Conservation (phyloP, 2,888 invertebrate genomes). For the Oeneis ivallda region DNA sequence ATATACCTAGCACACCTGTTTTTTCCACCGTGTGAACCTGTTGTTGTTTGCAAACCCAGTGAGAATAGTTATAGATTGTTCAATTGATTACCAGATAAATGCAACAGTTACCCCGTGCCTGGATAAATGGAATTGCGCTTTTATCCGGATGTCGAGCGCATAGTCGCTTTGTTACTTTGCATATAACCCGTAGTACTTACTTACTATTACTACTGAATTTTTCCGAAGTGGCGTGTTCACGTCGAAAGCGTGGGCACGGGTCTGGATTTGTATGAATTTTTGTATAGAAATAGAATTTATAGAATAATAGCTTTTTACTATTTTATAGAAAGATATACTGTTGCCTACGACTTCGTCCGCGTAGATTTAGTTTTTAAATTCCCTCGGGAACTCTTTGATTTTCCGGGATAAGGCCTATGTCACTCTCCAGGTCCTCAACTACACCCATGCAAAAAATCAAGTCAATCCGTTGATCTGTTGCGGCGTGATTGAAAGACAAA, state of each 20-base stretch:
- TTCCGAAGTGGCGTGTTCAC: neutral
- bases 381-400: too few relatives aligned
- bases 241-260: neutral
- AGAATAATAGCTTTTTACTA: too few relatives aligned
- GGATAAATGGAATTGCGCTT: neutral
- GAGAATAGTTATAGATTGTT: conserved; percentile 2
- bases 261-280: too few relatives aligned
- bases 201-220: neutral
- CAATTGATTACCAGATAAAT: conserved; percentile 4
- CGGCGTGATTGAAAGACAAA: too few relatives aligned
- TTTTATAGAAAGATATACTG: too few relatives aligned
- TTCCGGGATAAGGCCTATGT: too few relatives aligned
- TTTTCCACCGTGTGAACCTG: neutral
- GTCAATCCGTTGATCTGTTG: too few relatives aligned
- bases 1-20: conserved; percentile 8
- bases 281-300: too few relatives aligned
- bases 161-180: neutral
- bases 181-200: neutral
- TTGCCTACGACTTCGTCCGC: too few relatives aligned
- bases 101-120: neutral
- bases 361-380: too few relatives aligned
- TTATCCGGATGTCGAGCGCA: neutral
- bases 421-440: too few relatives aligned
- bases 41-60: conserved; percentile 5
- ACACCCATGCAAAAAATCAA: too few relatives aligned